Percentiles rank a stretch among this genome's conserved stretches.
Evolutionary conservation across 2,888 invertebrate genomes (phyloP).

Genomic region (Didymodactylos carnosus): DNA sequence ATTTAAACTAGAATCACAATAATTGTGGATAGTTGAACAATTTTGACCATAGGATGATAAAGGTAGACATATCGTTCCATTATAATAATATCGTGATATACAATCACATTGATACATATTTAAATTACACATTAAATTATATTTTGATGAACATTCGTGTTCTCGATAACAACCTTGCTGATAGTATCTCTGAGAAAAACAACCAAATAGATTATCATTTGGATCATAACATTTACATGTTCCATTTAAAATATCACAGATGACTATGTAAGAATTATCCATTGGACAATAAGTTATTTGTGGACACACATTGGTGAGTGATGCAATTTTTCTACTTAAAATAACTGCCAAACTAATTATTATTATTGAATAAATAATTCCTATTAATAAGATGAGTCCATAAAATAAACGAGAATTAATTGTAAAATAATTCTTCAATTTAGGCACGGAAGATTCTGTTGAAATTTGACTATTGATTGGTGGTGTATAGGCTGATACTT

Average conservation of each 20-base stretch:
- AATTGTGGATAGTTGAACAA: background rate
- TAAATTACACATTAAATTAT: background rate
- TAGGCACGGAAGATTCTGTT: no score
- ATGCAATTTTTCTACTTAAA: no score
- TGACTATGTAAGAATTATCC: background rate
- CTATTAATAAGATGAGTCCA: no score
- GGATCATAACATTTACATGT: background rate
- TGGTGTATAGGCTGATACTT: no score
- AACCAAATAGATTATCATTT: background rate
- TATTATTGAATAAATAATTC: no score
- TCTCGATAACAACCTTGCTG: background rate
- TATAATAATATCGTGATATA: background rate
- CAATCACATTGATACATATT: background rate
- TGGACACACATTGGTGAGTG: no score
- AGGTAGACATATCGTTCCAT: background rate
- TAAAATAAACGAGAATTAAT: no score
- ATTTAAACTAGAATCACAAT: background rate
- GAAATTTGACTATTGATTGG: no score
- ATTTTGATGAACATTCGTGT: background rate
- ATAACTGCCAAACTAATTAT: no score
- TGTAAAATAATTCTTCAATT: no score
- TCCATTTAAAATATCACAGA: background rate
- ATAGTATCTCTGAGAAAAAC: background rate
- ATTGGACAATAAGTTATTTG: background rate
- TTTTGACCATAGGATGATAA: background rate